phyloP scores from a whole-genome alignment of 2,888 invertebrate genomes.

The Brachyptera putata region DNA sequence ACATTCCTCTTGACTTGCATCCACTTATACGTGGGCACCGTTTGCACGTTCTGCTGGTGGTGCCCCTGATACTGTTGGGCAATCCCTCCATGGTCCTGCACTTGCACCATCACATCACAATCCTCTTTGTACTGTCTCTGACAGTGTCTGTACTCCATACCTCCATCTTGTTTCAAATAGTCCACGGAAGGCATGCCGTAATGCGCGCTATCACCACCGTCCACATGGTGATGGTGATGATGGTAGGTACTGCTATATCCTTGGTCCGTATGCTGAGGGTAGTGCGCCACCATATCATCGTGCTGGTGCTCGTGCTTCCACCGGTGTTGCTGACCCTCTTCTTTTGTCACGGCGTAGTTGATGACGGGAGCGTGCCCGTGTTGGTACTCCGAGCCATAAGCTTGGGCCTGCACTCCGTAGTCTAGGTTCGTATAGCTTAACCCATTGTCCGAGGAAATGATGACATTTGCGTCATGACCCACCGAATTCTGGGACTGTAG shows the following conservation, averaged over 20 bases:
- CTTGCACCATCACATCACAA: constrained; percentile 16
- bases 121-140: constrained; percentile 16
- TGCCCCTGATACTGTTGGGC: constrained; percentile 34
- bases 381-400: constrained; percentile 30
- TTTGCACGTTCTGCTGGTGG: constrained; percentile 45
- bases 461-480: constrained; percentile 39
- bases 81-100: not conserved
- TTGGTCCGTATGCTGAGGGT: constrained; percentile 43
- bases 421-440: constrained; percentile 87
- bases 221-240: constrained; percentile 23
- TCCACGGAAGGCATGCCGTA: not conserved
- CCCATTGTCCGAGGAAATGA: constrained; percentile 81
- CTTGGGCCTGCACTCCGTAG: constrained; percentile 59
- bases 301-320: not conserved
- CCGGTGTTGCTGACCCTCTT: constrained; percentile 35
- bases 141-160: constrained; percentile 13
- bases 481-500: constrained; percentile 39
- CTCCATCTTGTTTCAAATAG: constrained; percentile 2
- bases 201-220: not conserved
- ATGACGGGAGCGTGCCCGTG: constrained; percentile 31
- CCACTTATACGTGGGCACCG: constrained; percentile 94
- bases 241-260: constrained; percentile 39
- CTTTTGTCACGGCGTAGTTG: constrained; percentile 38
- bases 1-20: constrained; percentile 98
- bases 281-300: constrained; percentile 36